Evolutionary conservation across 2,888 invertebrate species (phyloP).

Genomic region (Caenorhabditis virilis): DNA sequence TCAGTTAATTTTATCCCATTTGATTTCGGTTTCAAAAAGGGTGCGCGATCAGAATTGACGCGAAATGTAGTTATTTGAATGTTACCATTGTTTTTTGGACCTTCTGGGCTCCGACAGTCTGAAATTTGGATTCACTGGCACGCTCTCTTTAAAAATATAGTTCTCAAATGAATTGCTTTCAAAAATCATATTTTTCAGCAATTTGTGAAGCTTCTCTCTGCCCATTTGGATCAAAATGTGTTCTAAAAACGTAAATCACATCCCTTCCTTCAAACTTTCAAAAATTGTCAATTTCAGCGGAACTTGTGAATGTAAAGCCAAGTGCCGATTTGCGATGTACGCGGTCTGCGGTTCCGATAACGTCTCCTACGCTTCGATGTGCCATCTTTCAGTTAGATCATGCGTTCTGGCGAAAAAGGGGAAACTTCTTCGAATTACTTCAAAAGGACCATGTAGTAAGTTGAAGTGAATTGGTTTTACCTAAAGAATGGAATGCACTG

Average conservation of each 20-base stretch:
- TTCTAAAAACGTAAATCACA: conserved; percentile 32
- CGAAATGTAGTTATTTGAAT: too few relatives aligned
- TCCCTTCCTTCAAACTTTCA: too few relatives aligned
- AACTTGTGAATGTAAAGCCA: conserved; percentile 47
- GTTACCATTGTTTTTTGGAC: too few relatives aligned
- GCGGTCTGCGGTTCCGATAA: conserved; percentile 51
- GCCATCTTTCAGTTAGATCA: conserved; percentile 48
- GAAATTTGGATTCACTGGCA: too few relatives aligned
- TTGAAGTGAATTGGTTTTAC: neutral
- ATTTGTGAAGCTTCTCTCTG: conserved; percentile 47
- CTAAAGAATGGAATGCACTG: conserved; percentile 32
- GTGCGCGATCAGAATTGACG: neutral
- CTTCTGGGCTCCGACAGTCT: too few relatives aligned
- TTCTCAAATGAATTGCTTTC: neutral
- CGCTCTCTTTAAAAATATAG: too few relatives aligned
- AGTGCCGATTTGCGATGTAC: conserved; percentile 28
- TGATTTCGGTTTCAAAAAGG: too few relatives aligned
- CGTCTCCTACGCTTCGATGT: conserved; percentile 48
- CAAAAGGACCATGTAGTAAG: conserved; percentile 50
- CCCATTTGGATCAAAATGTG: conserved; percentile 53
- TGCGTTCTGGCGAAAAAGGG: conserved; percentile 42
- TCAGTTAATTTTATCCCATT: too few relatives aligned
- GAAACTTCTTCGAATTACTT: conserved; percentile 21
- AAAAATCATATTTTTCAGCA: conserved; percentile 31
- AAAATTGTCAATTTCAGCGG: conserved; percentile 23